Percentiles rank a stretch among this genome's conserved stretches.
Evolutionary conservation across 1,140 invertebrate species (phyloP).

Genomic region (Tetraneura akinire): DNA sequence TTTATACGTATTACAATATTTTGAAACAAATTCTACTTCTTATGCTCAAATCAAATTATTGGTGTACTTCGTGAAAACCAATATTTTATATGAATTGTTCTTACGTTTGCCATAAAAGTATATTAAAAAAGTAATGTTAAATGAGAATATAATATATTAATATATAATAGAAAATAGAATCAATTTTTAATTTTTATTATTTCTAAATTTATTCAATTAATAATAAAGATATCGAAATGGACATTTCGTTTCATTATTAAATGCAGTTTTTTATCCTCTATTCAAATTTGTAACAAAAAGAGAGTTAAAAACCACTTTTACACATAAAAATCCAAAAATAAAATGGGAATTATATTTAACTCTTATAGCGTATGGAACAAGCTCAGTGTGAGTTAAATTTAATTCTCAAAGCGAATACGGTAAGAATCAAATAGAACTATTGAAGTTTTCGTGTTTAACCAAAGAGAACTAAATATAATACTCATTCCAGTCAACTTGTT

Average conservation of each 20-base stretch:
- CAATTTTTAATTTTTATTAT: constrained; percentile 5
- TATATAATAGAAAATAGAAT: background rate
- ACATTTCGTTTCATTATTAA: background rate
- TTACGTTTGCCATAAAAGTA: background rate
- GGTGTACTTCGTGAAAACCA: background rate
- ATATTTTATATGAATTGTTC: background rate
- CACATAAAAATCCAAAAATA: background rate
- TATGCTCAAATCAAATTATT: constrained; percentile 12
- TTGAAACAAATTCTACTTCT: too few relatives aligned
- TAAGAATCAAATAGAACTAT: constrained; percentile 16
- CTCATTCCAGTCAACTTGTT: constrained; percentile 53
- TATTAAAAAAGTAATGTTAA: background rate
- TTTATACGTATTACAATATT: too few relatives aligned
- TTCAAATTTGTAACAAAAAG: background rate
- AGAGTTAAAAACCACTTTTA: background rate
- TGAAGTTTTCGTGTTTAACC: background rate
- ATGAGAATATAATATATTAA: background rate
- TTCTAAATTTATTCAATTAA: background rate
- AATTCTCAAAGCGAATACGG: constrained; percentile 13
- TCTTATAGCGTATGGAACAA: background rate
- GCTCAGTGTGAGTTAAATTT: constrained; percentile 11
- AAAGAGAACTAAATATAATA: constrained; percentile 30
- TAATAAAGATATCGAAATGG: constrained; percentile 8
- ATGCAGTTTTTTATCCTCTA: background rate
- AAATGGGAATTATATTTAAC: constrained; percentile 4